Base-by-base conservation (phyloP, 2,113 vertebrate genomes). In the Oryzias javanicus region DNA sequence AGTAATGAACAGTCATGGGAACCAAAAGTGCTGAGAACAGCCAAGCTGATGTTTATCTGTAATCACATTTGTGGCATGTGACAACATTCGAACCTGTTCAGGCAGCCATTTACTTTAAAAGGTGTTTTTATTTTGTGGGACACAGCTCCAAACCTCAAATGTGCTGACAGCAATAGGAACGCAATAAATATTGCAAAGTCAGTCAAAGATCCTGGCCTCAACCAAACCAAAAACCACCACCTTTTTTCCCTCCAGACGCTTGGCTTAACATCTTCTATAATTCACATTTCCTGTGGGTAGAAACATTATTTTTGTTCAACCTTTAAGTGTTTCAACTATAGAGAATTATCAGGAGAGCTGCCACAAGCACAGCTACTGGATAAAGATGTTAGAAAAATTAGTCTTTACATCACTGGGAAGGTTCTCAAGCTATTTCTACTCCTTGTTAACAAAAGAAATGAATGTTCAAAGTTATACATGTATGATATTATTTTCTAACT, bases 241-340 rank as follows among this genome's bases (percentile, higher is more conserved):
- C 40, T n/a, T 54, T 66, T 60, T 64, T 54, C 47, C 51, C 66
- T 60, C 64, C 51, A 42, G 55, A 84, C 68, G 35, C 54, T 47
- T 68, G 64, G 81, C 81, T 75, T 49, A 64, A 67, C 61, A 73
- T 51, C 58, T 58, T 84, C 56, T 76, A 78, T 67, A 81, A 72
- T 79, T 85, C 71, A 79, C 75, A 75, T 86, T 83, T 88, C 80
- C 70, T 80, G 72, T 60, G 70, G 74, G 67, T 64, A 73, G 42
- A 60, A 73, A 67, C 47, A 52, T 71, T 55, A 29, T 56, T 52
- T 64, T 67, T 57, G 59, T 60, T 55, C 47, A 54, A 35, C 77
- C 52, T 63, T 35, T 70, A 78, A 80, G 65, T 77, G 76, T 80
- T 84, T 51, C 83, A 88, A 88, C 81, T 76, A 68, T 48, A 57